Evolutionary conservation across 2,113 vertebrate genomes (phyloP), one percentile per base, ranked within the genome.

Genomic region (human (Homo sapiens)): DNA sequence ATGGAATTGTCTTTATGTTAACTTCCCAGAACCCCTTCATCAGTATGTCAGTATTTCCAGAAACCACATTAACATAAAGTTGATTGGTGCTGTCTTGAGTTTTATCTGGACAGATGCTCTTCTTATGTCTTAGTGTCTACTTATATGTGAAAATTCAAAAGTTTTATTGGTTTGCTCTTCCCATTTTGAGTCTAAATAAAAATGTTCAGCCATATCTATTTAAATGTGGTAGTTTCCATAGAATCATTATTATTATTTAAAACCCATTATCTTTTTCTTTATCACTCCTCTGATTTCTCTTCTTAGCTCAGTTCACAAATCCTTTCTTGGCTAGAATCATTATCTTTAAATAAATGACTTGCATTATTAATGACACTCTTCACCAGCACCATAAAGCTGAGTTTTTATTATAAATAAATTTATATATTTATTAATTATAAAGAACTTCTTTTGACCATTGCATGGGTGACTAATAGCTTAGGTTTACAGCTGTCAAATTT

Each of bases 351-450:
- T 79, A 79, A 94, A 35, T 64, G 48, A 45, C 48, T 76, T 84
- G 91, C 2, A 8, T 70, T 95, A 12, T 87, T 92, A 90, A 48
- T 16, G 79, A 30, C 38, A 70, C 12, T 90, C 35, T 96, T 87
- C 16, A 27, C 6, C 1, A 32, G 80, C 5, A 27, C 20, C 1
- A 0, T 68, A 84, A 82, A 66, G 90, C 80, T 61, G 70, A 76
- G 73, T 89, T 95, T 96, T 90, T 92, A 80, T 92, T 95, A 80
- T 38, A 38, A 38, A 38, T 38, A 38, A 38, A 38, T 38, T 38
- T 38, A 38, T 38, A 38, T 38, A 38, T 38, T 38, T 38, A 38
- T 96, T 92, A 96, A 82, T 94, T 82, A 89, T 85, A 90, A 97
- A 93, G 92, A 68, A 52, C n/a, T 35, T 87, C 87, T 76, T 97